phyloP scores from a whole-genome alignment of 1,140 invertebrate species.

The Listronotus oregonensis region DNA sequence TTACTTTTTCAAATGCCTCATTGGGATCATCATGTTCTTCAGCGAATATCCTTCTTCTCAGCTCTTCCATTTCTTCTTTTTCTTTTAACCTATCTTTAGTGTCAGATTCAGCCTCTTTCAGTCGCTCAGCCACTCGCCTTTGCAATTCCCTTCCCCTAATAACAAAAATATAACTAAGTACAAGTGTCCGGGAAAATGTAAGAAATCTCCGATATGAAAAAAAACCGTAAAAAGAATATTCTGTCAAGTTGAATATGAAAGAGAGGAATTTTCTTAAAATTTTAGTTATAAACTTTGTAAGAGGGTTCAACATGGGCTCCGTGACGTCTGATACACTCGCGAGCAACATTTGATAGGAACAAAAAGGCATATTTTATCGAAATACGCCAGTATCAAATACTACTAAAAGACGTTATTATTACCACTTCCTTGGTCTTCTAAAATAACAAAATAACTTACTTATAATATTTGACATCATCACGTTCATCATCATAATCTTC shows the following conservation, averaged over 20 bases:
- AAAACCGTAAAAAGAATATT: conserved; percentile 1
- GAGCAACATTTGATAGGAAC: too few species aligned
- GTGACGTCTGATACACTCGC: too few species aligned
- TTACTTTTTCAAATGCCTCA: conserved; percentile 78
- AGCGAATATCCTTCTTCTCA: conserved; percentile 81
- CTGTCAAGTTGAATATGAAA: too few species aligned
- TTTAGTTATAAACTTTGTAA: too few species aligned
- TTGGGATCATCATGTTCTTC: conserved; percentile 81
- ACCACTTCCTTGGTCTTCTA: too few species aligned
- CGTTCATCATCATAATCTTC: conserved; percentile 99
- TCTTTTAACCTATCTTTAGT: conserved; percentile 87
- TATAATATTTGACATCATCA: conserved; percentile 96
- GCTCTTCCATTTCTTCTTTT: conserved; percentile 89
- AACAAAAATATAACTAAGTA: conserved; percentile 36
- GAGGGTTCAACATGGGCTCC: too few species aligned
- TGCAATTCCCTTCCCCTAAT: conserved; percentile 83
- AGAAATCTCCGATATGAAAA: background rate
- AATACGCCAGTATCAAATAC: too few species aligned
- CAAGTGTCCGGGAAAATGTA: too few species aligned
- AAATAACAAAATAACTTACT: conserved; percentile 61
- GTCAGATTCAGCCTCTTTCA: conserved; percentile 91
- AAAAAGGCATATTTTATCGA: too few species aligned
- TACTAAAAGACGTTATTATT: too few species aligned
- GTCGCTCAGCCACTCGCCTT: conserved; percentile 84
- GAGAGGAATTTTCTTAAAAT: too few species aligned